These are phyloP conservation scores for Tetraneura akinire DNA, from an alignment of 1,140 invertebrate genomes.

Conservation along the genomic window DNA sequence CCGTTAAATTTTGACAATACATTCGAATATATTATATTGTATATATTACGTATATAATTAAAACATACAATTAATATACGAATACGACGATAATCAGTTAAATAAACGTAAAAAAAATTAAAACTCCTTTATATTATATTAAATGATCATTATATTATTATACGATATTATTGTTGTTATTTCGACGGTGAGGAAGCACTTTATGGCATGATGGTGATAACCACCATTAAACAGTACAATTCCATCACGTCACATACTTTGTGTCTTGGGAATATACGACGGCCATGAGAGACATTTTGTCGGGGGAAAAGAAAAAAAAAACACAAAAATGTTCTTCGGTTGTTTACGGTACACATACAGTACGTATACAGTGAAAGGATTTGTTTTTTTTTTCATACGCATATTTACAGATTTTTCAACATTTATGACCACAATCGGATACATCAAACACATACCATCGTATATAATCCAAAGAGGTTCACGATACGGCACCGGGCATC, in stretches of 20 bases:
- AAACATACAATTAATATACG: too few species aligned
- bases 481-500: too few species aligned
- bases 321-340: not conserved
- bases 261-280: not conserved
- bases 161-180: too few species aligned
- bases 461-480: not conserved
- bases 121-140: too few species aligned
- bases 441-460: constrained; percentile 1
- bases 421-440: not conserved
- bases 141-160: too few species aligned
- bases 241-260: not conserved
- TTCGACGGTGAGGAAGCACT: too few species aligned
- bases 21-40: too few species aligned
- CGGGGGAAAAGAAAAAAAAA: not conserved
- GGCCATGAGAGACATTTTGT: constrained; percentile 1
- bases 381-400: not conserved
- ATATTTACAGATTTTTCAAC: not conserved
- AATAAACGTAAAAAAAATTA: too few species aligned
- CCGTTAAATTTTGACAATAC: too few species aligned
- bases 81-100: too few species aligned
- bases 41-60: too few species aligned
- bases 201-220: too few species aligned
- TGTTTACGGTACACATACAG: not conserved
- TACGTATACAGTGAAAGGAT: not conserved
- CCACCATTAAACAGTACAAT: not conserved